Evolutionary conservation across 2,888 invertebrate species (phyloP).

Genomic region (Cantharis rustica): DNA sequence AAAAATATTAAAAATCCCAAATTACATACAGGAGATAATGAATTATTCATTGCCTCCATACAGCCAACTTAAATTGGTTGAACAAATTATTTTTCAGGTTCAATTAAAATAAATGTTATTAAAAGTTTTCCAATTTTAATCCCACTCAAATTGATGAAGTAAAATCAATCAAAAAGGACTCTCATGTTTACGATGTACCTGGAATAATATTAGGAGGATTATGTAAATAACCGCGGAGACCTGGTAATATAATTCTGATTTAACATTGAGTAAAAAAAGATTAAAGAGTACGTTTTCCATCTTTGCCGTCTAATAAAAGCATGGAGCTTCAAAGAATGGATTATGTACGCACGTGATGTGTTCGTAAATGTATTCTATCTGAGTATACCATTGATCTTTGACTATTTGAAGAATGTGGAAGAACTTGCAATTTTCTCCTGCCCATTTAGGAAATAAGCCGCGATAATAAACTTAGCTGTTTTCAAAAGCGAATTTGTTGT

Average conservation of each 20-base stretch:
- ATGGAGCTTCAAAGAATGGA: background rate
- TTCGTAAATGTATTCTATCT: conserved; percentile 1
- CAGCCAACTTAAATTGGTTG: background rate
- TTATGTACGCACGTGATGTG: conserved; percentile 4
- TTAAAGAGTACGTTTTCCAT: background rate
- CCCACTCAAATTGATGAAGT: background rate
- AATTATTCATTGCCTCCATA: background rate
- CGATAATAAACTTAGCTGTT: background rate
- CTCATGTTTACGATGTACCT: background rate
- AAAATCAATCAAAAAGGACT: background rate
- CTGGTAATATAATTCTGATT: background rate
- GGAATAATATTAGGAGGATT: background rate
- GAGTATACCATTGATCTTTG: conserved; percentile 12
- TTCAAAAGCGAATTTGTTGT: background rate
- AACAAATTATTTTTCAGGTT: background rate
- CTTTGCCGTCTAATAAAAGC: background rate
- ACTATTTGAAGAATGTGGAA: conserved; percentile 10
- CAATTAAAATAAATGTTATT: background rate
- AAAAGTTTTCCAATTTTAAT: background rate
- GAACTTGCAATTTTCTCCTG: conserved; percentile 1
- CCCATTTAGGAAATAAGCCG: background rate
- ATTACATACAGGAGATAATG: no score
- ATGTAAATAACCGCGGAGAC: background rate
- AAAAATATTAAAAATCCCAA: no score
- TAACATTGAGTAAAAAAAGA: background rate